These are phyloP conservation scores for Pocillopora grandis DNA, from an alignment of 92 coral and sea anemone species.

Conservation along the genomic window DNA sequence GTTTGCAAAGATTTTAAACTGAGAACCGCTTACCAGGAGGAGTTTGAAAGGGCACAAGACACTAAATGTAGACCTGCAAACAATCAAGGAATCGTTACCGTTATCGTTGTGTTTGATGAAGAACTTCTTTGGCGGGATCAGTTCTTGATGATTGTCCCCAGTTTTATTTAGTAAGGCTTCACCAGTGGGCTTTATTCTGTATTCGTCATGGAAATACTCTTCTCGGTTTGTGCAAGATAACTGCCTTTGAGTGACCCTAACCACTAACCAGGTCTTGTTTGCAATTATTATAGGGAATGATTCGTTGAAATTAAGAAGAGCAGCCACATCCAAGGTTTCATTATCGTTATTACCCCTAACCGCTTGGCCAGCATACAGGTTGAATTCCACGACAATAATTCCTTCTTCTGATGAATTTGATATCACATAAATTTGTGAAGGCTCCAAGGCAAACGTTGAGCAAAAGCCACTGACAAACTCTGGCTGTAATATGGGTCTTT, in stretches of 20 bases:
- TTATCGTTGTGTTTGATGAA: conserved; percentile 28
- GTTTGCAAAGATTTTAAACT: conserved; percentile 61
- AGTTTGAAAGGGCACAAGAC: conserved; percentile 56
- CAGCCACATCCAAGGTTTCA: conserved; percentile 5
- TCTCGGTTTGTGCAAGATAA: conserved; percentile 56
- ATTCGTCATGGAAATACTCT: conserved; percentile 50
- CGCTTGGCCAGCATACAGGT: conserved; percentile 39
- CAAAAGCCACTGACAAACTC: conserved; percentile 48
- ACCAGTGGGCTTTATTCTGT: conserved; percentile 27
- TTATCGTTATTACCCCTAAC: not conserved
- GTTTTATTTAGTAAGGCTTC: conserved; percentile 34
- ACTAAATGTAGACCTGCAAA: conserved; percentile 64
- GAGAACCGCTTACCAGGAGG: conserved; percentile 45
- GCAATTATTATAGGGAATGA: conserved; percentile 51
- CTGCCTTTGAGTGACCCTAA: conserved; percentile 64
- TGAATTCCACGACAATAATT: conserved; percentile 32
- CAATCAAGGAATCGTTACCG: conserved; percentile 16
- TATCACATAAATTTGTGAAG: conserved; percentile 45
- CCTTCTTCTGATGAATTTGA: conserved; percentile 35
- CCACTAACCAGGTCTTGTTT: conserved; percentile 56
- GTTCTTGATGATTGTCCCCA: conserved; percentile 32
- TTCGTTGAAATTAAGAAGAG: conserved; percentile 53
- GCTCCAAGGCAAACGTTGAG: conserved; percentile 32
- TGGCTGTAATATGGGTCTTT: conserved; percentile 31
- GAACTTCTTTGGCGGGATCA: conserved; percentile 36